Percentiles rank a stretch among this genome's conserved stretches.
phyloP scores from a whole-genome alignment of 2,888 invertebrate genomes.

The Petrophora chlorosata region DNA sequence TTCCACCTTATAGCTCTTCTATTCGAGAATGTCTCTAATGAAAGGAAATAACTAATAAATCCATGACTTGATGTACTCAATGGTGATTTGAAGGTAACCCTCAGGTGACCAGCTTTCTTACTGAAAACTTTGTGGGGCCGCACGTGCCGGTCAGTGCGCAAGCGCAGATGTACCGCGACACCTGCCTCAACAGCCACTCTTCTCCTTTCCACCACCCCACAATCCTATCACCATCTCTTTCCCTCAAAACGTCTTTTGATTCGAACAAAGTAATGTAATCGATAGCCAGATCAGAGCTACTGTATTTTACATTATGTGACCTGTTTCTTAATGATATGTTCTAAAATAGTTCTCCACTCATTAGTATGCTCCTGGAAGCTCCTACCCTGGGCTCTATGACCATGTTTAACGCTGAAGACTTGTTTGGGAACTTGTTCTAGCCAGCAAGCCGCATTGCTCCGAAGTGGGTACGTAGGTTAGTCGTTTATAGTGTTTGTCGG shows the following conservation, averaged over 20 bases:
- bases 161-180: slow-evolving; percentile 79
- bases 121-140: slow-evolving; percentile 60
- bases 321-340: slow-evolving; percentile 74
- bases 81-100: slow-evolving; percentile 20
- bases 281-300: slow-evolving; percentile 58
- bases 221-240: slow-evolving; percentile 54
- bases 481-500: slow-evolving; percentile 47
- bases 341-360: slow-evolving; percentile 71
- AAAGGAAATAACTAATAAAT: too few species aligned
- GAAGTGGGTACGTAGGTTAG: slow-evolving; percentile 48
- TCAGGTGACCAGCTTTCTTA: slow-evolving; percentile 39
- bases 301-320: slow-evolving; percentile 74
- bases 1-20: too few species aligned
- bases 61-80: too few species aligned
- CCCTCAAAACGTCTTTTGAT: slow-evolving; percentile 63
- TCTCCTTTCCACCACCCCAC: slow-evolving; percentile 56
- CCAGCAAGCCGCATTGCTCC: slow-evolving; percentile 30
- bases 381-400: slow-evolving; percentile 58
- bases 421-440: slow-evolving; percentile 50
- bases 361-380: slow-evolving; percentile 69
- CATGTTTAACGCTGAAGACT: slow-evolving; percentile 64
- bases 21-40: too few species aligned
- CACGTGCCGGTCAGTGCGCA: slow-evolving; percentile 76
- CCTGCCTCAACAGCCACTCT: slow-evolving; percentile 66
- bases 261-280: slow-evolving; percentile 64